Conservation (phyloP, 2,113 vertebrate genomes). For the Nematolebias whitei region DNA sequence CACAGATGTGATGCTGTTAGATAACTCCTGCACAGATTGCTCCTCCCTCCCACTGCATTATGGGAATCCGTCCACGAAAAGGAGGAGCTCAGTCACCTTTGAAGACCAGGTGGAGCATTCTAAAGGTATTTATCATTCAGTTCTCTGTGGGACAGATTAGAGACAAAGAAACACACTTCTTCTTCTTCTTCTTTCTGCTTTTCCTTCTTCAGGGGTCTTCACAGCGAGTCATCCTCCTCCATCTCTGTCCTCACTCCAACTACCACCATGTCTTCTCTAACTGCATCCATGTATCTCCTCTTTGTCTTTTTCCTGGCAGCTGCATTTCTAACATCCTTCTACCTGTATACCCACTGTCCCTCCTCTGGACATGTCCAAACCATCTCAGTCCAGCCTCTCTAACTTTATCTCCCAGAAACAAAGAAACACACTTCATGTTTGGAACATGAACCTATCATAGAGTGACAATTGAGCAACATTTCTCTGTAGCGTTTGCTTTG, state of each 20-base stretch:
- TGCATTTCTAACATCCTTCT: no score
- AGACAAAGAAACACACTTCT: background rate
- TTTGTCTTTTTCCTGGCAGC: no score
- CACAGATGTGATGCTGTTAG: constrained; percentile 95
- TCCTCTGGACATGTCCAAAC: no score
- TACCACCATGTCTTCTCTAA: no score
- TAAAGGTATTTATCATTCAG: constrained; percentile 81
- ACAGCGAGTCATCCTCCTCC: no score
- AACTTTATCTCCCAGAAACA: no score
- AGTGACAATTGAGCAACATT: background rate
- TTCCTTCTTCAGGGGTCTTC: no score
- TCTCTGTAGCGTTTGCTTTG: background rate
- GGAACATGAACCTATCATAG: background rate
- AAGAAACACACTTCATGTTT: background rate
- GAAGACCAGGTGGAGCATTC: constrained; percentile 92
- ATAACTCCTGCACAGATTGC: constrained; percentile 86
- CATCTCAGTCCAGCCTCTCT: no score
- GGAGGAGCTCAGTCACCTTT: constrained; percentile 95
- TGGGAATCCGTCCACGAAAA: constrained; percentile 78
- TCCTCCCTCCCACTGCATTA: constrained; percentile 68
- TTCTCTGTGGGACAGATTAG: constrained; percentile 1
- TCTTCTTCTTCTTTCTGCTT: no score
- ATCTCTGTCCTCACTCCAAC: no score
- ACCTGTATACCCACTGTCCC: no score
- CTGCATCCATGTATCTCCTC: no score